Conservation (phyloP, 2,797 vertebrate genomes). For the Gambusia yucatana region DNA sequence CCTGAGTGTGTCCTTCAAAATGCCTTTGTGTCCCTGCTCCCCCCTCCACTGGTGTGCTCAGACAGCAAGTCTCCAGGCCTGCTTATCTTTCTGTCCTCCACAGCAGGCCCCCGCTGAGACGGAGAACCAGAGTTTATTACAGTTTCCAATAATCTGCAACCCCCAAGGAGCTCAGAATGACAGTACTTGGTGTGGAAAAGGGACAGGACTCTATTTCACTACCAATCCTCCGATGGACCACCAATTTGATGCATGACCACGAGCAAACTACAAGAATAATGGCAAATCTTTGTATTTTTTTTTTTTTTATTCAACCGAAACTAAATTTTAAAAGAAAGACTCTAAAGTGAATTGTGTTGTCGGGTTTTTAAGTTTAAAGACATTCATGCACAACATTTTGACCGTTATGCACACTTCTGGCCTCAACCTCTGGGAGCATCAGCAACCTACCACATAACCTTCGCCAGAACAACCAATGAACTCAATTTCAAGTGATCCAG, state of each 20-base stretch:
- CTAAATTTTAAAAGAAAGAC: neutral
- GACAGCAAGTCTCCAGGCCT: conserved; percentile 69
- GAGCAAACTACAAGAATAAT: neutral
- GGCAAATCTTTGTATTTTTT: neutral
- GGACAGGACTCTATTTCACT: conserved; percentile 6
- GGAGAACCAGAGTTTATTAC: conserved; percentile 72
- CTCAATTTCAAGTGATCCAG: neutral
- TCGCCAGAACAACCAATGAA: conserved; percentile 1
- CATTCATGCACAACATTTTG: neutral
- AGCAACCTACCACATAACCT: neutral
- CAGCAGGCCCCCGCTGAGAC: conserved; percentile 70
- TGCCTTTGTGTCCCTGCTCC: conserved; percentile 56
- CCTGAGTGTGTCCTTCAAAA: conserved; percentile 66
- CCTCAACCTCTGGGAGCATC: neutral
- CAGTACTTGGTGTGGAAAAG: conserved; percentile 40
- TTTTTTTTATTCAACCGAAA: neutral
- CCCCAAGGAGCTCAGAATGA: conserved; percentile 52
- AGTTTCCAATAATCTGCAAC: conserved; percentile 68
- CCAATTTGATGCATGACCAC: conserved; percentile 1
- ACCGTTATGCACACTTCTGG: neutral
- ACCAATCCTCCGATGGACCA: conserved; percentile 11
- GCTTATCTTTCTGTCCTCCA: conserved; percentile 73
- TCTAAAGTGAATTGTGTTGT: neutral
- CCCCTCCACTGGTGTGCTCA: conserved; percentile 56
- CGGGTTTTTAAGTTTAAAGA: neutral